Evolutionary conservation across 2,888 invertebrate species (phyloP).

Genomic region (Parapristionchus giblindavisi): DNA sequence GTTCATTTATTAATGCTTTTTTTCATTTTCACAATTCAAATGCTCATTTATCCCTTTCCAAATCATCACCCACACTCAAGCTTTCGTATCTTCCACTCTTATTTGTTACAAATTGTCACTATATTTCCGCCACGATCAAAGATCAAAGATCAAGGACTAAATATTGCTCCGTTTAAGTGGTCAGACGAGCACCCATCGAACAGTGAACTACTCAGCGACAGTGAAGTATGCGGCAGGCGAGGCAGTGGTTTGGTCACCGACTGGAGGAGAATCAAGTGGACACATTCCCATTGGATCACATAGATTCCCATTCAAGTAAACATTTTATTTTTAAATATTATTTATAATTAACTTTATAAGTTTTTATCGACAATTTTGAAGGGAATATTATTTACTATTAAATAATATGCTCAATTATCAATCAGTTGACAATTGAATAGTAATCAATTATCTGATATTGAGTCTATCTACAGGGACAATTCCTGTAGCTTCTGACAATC

Average conservation of each 20-base stretch:
- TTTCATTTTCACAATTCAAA: not conserved
- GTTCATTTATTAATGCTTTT: too few species aligned
- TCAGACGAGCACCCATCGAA: constrained; percentile 38
- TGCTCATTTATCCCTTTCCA: not conserved
- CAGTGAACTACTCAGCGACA: constrained; percentile 25
- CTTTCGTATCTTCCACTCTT: too few species aligned
- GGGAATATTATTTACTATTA: too few species aligned
- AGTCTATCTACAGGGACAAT: too few species aligned
- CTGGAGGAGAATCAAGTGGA: constrained; percentile 14
- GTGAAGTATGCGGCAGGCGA: constrained; percentile 33
- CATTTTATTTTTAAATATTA: not conserved
- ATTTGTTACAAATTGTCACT: too few species aligned
- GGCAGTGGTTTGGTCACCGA: constrained; percentile 28
- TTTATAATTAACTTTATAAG: too few species aligned
- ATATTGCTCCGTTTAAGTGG: not conserved
- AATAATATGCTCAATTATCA: too few species aligned
- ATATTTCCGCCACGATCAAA: not conserved
- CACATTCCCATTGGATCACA: constrained; percentile 23
- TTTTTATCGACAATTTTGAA: too few species aligned
- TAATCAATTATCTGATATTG: too few species aligned
- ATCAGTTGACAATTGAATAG: too few species aligned
- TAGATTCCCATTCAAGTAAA: constrained; percentile 36
- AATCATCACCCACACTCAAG: constrained; percentile 10
- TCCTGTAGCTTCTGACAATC: too few species aligned
- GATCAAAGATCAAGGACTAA: too few species aligned